Evolutionary conservation across 2,888 invertebrate genomes (phyloP), one percentile per base, ranked within the genome.

Genomic region (Macrophya annulata): DNA sequence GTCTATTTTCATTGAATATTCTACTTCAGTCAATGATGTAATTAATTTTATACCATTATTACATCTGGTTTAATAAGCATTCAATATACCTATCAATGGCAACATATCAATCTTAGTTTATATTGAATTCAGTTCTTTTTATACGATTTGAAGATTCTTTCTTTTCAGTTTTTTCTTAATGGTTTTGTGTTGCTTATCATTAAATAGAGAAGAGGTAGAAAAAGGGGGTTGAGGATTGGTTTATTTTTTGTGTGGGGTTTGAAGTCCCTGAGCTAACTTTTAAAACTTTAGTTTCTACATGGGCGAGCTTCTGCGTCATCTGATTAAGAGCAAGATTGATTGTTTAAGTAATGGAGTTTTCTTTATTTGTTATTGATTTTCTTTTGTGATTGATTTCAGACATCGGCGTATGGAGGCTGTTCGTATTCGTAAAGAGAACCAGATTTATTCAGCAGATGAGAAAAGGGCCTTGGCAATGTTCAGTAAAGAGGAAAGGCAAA

Each of bases 391-490:
- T 55, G 17, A 45, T 84, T 81, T 81, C 91, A 96, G 97, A 86
- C 99, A 99, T 94, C 97, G 99, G 4, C 96, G 99, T 89, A 99
- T 99, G 99, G 99, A 99, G 94, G 99, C 99, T 87, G 99, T 99
- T 1, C 98, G 99, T 94, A 97, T 99, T 88, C 96, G 99, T 90
- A 99, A 99, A 92, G 99, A 99, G 94, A 99, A 99, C 95, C 99
- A 99, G 95, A 99, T 99, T 92, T 99, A 99, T 95, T 99, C 99
- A 8, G 99, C 99, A 0, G 99, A 99, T 94, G 99, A 99, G 94
- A 99, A 99, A 94, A 96, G 99, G 85, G 99, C 99, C 6, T 95
- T 99, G 86, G 99, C 99, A 0, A 99, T 98, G 96, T 99, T 99
- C 94, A 99, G 99, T 93, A 98, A 99, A 94, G 99, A 99, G 93